Evolutionary conservation across 2,797 vertebrate species (phyloP), one percentile per base, ranked within the genome.

Genomic region (Pangasius larnaudii): DNA sequence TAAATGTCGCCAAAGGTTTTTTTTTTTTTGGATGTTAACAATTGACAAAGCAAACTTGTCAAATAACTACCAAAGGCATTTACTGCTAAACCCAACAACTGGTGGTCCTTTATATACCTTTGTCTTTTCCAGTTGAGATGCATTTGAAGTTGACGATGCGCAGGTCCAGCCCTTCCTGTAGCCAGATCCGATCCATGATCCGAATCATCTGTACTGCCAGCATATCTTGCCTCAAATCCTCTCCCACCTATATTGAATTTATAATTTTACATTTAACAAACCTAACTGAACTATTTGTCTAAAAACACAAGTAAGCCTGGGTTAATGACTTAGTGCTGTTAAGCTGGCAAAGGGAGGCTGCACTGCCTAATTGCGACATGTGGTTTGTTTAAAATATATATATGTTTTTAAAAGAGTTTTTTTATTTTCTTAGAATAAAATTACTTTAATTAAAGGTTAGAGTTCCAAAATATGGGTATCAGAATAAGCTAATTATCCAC

Each of bases 181-280:
- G 95, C 98, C 99, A 99, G 91, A 99, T 98, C 87, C 98, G 97
- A 93, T 99, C 99, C 99, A 99, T 99, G 86, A 99, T 97, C 88
- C 97, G 98, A 93, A 99, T 99, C 98, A 99, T 99, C 94, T 99
- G 99, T 61, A 99, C 96, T 67, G 99, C 98, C 93, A 99, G 91
- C 99, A 99, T 99, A 95, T 99, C 98, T 94, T 99, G 99, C 59
- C 99, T 96, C 92, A 99, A 93, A 94, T 99, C 98, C 93, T 99
- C 99, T 87, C 99, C 99, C 81, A 99, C 98, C 99, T 99, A 91
- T 69, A 53, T n/a, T 3, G n/a, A 19, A 53, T 22, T 5, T 5
- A n/a, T 22, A 10, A 36, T 74, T 75, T 59, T 33, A 63, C 7
- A 63, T 74, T 33, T 19, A 39, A 69, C 14, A 82, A 71, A 46